These are phyloP conservation scores for Eutrigla gurnardus DNA, from an alignment of 2,797 vertebrate genomes.

Conservation along the genomic window DNA sequence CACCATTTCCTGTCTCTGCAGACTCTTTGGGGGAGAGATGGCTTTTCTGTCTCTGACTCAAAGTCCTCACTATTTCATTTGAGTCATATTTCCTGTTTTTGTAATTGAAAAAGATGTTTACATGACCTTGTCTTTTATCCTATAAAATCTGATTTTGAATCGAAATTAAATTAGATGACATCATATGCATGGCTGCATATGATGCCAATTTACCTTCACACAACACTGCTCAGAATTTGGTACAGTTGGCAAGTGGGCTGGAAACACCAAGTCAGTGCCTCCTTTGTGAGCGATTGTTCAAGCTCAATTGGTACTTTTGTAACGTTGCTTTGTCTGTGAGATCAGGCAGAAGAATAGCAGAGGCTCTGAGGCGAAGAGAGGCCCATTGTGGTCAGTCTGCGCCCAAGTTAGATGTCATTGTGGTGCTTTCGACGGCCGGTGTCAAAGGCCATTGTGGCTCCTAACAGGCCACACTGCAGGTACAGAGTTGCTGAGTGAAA, in stretches of 20 bases:
- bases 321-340: constrained; percentile 76
- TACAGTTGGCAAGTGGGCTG: constrained; percentile 51
- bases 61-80: background rate
- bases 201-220: constrained; percentile 32
- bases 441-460: constrained; percentile 71
- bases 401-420: constrained; percentile 61
- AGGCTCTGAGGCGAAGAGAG: constrained; percentile 70
- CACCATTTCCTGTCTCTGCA: background rate
- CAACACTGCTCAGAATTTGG: constrained; percentile 15
- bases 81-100: background rate
- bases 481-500: constrained; percentile 77
- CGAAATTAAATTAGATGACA: background rate
- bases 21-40: background rate
- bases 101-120: background rate
- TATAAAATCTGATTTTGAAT: background rate
- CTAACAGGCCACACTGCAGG: constrained; percentile 45
- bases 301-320: constrained; percentile 79
- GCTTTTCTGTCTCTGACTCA: constrained; percentile 7
- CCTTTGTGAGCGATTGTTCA: constrained; percentile 80
- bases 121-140: background rate
- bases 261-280: constrained; percentile 66
- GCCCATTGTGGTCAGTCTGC: constrained; percentile 73
- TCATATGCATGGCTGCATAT: background rate
- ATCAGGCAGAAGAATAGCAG: constrained; percentile 79
- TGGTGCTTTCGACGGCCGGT: constrained; percentile 48